Evolutionary conservation across 2,888 invertebrate genomes (phyloP).

Genomic region (Tetanocera ferruginea): DNA sequence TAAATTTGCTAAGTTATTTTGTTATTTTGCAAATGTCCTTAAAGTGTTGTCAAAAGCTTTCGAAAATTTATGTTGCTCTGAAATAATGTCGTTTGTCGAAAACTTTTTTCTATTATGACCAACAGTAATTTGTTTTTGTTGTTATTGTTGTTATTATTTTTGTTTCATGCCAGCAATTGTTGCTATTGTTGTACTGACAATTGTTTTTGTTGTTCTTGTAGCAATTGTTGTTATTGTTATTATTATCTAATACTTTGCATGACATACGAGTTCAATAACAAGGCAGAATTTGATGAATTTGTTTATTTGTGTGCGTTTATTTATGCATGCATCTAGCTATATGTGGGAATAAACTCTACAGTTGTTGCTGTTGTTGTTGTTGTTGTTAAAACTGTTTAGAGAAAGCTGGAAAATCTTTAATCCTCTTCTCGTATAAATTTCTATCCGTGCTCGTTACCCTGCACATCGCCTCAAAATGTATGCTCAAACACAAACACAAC

Average conservation of each 20-base stretch:
- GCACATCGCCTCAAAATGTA: conserved; percentile 4
- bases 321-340: conserved; percentile 23
- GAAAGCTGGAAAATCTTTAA: conserved; percentile 41
- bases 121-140: background rate
- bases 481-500: conserved; percentile 28
- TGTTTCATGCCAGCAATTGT: background rate
- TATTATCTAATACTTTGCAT: conserved; percentile 10
- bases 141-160: background rate
- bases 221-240: conserved; percentile 11
- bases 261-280: background rate
- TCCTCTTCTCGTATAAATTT: conserved; percentile 42
- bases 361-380: conserved; percentile 21
- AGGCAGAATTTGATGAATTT: background rate
- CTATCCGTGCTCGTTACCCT: conserved; percentile 27
- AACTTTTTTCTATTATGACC: background rate
- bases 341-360: background rate
- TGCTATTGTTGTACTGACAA: background rate
- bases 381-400: conserved; percentile 37
- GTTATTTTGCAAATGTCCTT: too few species aligned
- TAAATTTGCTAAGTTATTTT: too few species aligned
- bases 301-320: background rate
- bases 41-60: too few species aligned
- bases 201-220: too few species aligned
- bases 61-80: background rate
- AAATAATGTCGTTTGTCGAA: background rate